A percentile compares a stretch with the other conserved stretches of the same genome.
Evolutionary conservation across 2,797 vertebrate genomes (phyloP).

Genomic region (Vireo griseus): DNA sequence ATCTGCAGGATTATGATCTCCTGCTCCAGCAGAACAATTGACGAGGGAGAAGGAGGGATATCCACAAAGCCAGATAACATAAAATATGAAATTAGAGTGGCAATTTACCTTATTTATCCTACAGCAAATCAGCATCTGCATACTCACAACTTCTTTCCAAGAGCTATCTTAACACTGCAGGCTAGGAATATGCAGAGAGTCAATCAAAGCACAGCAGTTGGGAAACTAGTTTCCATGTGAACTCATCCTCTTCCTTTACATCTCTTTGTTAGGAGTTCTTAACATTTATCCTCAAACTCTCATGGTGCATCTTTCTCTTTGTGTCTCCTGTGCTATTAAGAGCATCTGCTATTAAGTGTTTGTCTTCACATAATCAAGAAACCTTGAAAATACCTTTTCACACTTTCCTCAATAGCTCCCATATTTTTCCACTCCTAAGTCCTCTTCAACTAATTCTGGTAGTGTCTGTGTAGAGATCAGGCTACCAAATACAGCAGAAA

Average conservation of each 20-base stretch:
- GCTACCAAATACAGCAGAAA: background rate
- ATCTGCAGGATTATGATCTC: background rate
- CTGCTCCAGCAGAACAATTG: background rate
- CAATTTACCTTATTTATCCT: background rate
- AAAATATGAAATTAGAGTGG: background rate
- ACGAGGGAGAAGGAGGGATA: background rate
- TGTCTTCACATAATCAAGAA: background rate
- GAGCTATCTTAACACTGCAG: background rate
- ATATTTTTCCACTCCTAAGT: background rate
- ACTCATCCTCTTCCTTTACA: background rate
- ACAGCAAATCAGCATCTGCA: background rate
- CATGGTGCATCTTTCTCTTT: background rate
- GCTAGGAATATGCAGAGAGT: background rate
- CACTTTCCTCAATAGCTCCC: background rate
- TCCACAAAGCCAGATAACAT: background rate
- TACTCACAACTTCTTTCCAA: background rate
- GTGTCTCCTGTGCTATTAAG: background rate
- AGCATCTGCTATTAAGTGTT: background rate
- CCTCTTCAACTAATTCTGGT: background rate
- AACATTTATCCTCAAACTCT: background rate
- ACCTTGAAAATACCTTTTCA: background rate
- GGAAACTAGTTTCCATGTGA: background rate
- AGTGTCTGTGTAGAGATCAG: background rate
- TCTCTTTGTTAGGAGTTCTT: background rate
- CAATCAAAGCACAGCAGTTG: background rate